Percentiles rank a stretch among this genome's conserved stretches.
These are phyloP conservation scores for Meriones psammophilus DNA, from an alignment of 2,797 vertebrate species.

Conservation along the genomic window DNA sequence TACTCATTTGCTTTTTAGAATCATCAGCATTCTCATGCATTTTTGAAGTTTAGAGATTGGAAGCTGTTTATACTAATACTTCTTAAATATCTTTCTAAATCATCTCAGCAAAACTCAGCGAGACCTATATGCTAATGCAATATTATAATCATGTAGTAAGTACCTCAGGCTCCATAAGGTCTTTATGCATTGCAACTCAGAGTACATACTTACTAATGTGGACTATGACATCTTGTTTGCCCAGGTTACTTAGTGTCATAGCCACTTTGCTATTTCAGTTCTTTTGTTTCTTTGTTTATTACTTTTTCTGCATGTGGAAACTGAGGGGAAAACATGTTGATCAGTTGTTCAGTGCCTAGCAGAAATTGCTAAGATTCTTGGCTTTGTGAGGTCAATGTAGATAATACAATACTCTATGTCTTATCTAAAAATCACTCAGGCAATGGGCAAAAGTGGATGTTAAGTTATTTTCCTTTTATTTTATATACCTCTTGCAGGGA, in stretches of 20 bases:
- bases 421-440: background rate
- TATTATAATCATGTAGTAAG: background rate
- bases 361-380: background rate
- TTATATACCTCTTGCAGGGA: background rate
- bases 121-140: background rate
- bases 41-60: conserved; percentile 17
- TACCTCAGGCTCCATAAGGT: background rate
- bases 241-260: background rate
- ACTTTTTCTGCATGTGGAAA: background rate
- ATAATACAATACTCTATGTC: background rate
- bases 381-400: background rate
- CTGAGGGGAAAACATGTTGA: background rate
- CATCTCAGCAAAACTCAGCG: background rate
- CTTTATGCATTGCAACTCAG: background rate
- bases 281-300: background rate
- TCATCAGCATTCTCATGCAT: background rate
- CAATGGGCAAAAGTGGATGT: background rate
- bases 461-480: background rate
- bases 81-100: conserved; percentile 29
- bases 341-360: background rate
- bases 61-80: conserved; percentile 16
- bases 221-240: background rate
- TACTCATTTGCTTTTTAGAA: background rate
- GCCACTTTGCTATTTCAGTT: background rate
- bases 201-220: background rate